A percentile compares a stretch with the other conserved stretches of the same genome.
Evolutionary conservation across 92 coral and sea anemone species (phyloP).

Genomic region (Actinernus sp.): DNA sequence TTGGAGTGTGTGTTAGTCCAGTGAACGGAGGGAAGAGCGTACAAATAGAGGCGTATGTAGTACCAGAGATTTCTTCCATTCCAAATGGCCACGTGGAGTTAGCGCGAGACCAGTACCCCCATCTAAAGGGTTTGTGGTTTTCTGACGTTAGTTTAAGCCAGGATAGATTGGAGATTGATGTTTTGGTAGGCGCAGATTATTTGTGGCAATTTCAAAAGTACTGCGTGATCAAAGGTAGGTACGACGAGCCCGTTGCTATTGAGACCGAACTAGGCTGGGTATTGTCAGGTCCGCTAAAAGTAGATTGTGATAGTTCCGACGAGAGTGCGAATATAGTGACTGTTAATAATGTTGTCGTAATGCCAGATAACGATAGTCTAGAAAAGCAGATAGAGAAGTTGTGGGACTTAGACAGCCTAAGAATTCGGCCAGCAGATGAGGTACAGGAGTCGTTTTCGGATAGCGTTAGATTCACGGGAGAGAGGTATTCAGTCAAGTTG

Average conservation of each 20-base stretch:
- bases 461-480: slow-evolving; percentile 24
- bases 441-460: slow-evolving; percentile 38
- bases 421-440: slow-evolving; percentile 26
- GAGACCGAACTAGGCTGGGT: slow-evolving; percentile 70
- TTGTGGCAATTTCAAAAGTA: slow-evolving; percentile 68
- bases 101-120: slow-evolving; percentile 35
- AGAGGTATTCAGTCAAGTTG: slow-evolving; percentile 26
- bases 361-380: not conserved
- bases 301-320: not conserved
- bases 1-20: not conserved
- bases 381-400: slow-evolving; percentile 1
- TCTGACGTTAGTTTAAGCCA: slow-evolving; percentile 42
- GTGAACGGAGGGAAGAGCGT: slow-evolving; percentile 5
- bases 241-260: slow-evolving; percentile 50
- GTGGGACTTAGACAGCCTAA: slow-evolving; percentile 56
- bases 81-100: slow-evolving; percentile 28
- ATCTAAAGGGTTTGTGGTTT: slow-evolving; percentile 55
- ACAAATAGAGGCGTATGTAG: slow-evolving; percentile 20
- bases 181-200: slow-evolving; percentile 63
- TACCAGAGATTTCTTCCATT: slow-evolving; percentile 5
- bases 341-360: not conserved
- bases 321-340: not conserved
- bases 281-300: slow-evolving; percentile 50
- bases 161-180: slow-evolving; percentile 40
- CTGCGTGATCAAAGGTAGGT: slow-evolving; percentile 39